A percentile compares a stretch with the other conserved stretches of the same genome.
Conservation (phyloP, 2,888 invertebrate genomes). For the Acheta domesticus region DNA sequence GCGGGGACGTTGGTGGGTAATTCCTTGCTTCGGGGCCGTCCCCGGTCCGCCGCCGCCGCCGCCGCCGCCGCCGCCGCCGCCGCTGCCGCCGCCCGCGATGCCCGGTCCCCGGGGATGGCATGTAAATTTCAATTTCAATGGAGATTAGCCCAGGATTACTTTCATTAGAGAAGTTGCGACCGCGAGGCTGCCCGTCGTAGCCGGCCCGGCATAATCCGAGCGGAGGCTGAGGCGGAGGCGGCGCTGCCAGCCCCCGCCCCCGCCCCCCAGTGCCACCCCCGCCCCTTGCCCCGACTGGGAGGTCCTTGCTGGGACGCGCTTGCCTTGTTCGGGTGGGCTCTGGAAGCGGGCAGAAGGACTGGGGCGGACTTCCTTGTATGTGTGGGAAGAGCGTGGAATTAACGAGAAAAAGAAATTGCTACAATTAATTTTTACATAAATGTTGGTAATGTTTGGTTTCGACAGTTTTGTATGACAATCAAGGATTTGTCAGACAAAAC, state of each 20-base stretch:
- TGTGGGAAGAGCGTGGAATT: too few relatives aligned
- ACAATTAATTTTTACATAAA: too few relatives aligned
- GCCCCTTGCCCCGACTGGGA: too few relatives aligned
- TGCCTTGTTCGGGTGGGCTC: too few relatives aligned
- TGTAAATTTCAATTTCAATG: constrained; percentile 37
- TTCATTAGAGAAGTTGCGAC: constrained; percentile 35
- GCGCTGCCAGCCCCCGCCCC: neutral
- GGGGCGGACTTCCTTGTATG: too few relatives aligned
- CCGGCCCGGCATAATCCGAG: neutral
- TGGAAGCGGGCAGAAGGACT: too few relatives aligned
- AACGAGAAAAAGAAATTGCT: too few relatives aligned
- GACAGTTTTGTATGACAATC: too few relatives aligned
- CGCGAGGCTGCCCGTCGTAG: constrained; percentile 24
- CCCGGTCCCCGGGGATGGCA: constrained; percentile 30
- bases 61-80: neutral
- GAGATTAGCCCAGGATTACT: constrained; percentile 37
- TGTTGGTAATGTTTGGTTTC: too few relatives aligned
- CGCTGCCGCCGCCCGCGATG: neutral
- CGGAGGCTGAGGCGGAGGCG: neutral
- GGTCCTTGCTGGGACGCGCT: too few relatives aligned
- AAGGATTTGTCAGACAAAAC: too few relatives aligned
- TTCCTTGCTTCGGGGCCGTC: constrained; percentile 25
- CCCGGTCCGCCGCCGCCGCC: neutral
- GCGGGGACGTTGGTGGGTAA: constrained; percentile 24
- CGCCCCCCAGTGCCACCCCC: too few relatives aligned